phyloP scores from a whole-genome alignment of 2,888 invertebrate species.

The Platerodrilus igneus region DNA sequence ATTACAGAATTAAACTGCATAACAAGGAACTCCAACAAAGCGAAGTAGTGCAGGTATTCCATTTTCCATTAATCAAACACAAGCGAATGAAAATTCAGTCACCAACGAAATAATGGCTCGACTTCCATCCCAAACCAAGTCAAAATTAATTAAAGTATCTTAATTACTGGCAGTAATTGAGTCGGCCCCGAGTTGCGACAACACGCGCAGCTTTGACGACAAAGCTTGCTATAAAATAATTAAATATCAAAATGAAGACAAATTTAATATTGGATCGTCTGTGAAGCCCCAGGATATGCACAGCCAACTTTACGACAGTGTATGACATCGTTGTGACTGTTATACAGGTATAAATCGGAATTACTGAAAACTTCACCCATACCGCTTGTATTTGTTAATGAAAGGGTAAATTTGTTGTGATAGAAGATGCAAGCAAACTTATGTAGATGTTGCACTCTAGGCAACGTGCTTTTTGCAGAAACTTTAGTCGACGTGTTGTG shows the following conservation, averaged over 20 bases:
- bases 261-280: constrained; percentile 45
- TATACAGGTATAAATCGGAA: constrained; percentile 19
- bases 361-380: constrained; percentile 12
- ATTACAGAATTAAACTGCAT: too few species aligned
- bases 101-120: too few species aligned
- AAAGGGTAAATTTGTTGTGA: too few species aligned
- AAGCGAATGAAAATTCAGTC: too few species aligned
- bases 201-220: constrained; percentile 43
- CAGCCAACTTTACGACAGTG: constrained; percentile 18
- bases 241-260: constrained; percentile 48
- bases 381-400: too few species aligned
- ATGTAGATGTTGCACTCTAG: too few species aligned
- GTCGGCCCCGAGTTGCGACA: constrained; percentile 40
- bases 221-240: constrained; percentile 46
- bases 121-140: constrained; percentile 34
- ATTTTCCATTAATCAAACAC: too few species aligned
- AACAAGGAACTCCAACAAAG: too few species aligned
- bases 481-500: too few species aligned
- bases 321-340: constrained; percentile 16
- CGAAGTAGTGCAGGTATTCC: too few species aligned
- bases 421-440: too few species aligned
- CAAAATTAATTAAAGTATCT: constrained; percentile 47
- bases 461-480: too few species aligned
- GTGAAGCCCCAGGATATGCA: constrained; percentile 29
- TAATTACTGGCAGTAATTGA: constrained; percentile 45